phyloP scores from a whole-genome alignment of 2,797 vertebrate species.

The Lepilemur septentrionalis region DNA sequence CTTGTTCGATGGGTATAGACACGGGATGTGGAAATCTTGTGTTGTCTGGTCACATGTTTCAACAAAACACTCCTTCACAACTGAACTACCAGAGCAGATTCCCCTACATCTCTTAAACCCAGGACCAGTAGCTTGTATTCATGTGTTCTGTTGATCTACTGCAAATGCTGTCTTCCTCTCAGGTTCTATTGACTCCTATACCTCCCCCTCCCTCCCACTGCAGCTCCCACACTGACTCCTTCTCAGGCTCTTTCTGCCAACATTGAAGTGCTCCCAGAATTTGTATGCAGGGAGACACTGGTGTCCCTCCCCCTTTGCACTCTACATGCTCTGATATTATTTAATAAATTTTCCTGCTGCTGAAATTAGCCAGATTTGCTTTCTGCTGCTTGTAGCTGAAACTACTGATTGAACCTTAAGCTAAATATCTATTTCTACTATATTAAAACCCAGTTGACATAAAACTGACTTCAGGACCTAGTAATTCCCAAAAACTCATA shows the following conservation, averaged over 20 bases:
- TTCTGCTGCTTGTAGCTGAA: not conserved
- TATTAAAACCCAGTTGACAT: not conserved
- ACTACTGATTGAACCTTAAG: not conserved
- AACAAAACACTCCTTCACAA: not conserved
- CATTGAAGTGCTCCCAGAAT: not conserved
- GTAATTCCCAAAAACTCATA: not conserved
- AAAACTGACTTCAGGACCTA: not conserved
- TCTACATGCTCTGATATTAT: not conserved
- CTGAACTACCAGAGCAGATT: not conserved
- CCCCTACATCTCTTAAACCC: not conserved
- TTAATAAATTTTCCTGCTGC: not conserved
- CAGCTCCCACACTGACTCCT: not conserved
- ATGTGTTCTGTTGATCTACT: not conserved
- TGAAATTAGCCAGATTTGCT: not conserved
- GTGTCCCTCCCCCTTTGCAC: not conserved
- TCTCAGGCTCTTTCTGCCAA: not conserved
- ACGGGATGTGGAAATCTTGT: not conserved
- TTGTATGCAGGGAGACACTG: not conserved
- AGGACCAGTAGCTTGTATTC: not conserved
- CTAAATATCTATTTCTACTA: not conserved
- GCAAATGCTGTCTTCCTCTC: not conserved
- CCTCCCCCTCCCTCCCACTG: not conserved
- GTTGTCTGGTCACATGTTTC: not conserved
- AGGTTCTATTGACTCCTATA: not conserved
- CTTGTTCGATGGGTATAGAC: too few species aligned